These are phyloP conservation scores for Temnothorax curvispinosus DNA, from an alignment of 1,140 invertebrate genomes.

Conservation along the genomic window DNA sequence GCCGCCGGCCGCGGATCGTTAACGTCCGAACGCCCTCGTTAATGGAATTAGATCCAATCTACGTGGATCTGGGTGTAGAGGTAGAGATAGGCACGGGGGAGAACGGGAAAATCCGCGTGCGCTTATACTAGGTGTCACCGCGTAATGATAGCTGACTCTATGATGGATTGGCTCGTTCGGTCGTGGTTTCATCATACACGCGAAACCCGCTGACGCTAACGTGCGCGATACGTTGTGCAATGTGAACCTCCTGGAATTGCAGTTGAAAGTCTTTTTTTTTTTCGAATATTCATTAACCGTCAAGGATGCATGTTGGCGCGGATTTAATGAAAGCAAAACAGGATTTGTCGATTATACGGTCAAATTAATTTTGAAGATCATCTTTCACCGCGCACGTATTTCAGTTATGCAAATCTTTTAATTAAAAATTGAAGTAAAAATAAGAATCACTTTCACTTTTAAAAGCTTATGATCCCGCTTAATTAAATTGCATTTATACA, in stretches of 20 bases:
- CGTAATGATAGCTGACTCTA: conserved; percentile 60
- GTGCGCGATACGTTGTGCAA: conserved; percentile 10
- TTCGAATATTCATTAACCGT: conserved; percentile 19
- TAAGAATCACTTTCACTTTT: background rate
- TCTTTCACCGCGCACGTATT: too few relatives aligned
- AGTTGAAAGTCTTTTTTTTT: conserved; percentile 1
- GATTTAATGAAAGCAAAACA: conserved; percentile 10
- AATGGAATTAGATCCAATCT: conserved; percentile 62
- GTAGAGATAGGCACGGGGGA: background rate
- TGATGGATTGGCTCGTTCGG: conserved; percentile 58
- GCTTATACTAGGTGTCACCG: conserved; percentile 44
- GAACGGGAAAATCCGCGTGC: conserved; percentile 31
- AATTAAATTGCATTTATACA: background rate
- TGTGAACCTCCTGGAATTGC: background rate
- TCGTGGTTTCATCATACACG: conserved; percentile 42
- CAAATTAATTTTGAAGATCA: background rate
- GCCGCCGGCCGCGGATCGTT: conserved; percentile 28
- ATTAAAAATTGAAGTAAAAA: background rate
- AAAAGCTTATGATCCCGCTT: background rate
- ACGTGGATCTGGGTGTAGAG: conserved; percentile 4
- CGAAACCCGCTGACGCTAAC: conserved; percentile 13
- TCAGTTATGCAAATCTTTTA: background rate
- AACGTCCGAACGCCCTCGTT: conserved; percentile 38
- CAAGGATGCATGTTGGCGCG: background rate
- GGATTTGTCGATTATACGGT: background rate